phyloP scores from a whole-genome alignment of 2,888 invertebrate genomes.

The Hypsopygia costalis region DNA sequence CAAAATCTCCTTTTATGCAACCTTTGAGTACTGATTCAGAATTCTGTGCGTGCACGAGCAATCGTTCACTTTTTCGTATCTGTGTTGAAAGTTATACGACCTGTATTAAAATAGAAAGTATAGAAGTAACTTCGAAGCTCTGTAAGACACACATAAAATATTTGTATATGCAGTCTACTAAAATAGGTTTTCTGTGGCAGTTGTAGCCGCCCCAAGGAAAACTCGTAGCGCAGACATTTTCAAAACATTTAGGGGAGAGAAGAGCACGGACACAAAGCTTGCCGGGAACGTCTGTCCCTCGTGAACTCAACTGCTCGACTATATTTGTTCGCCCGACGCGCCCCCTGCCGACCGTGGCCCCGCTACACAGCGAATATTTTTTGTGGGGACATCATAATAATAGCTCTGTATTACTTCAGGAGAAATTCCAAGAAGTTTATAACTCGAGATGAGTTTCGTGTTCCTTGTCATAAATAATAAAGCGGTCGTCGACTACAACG shows the following conservation, averaged over 20 bases:
- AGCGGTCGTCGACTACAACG: conserved; percentile 78
- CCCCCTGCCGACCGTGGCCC: conserved; percentile 47
- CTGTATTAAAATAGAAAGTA: too few relatives aligned
- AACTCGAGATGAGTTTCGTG: conserved; percentile 81
- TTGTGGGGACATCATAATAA: conserved; percentile 80
- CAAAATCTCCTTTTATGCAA: conserved; percentile 25
- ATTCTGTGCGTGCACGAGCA: conserved; percentile 5
- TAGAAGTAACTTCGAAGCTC: too few relatives aligned
- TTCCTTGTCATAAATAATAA: conserved; percentile 81
- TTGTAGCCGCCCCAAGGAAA: background rate
- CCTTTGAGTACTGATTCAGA: conserved; percentile 8
- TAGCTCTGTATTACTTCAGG: conserved; percentile 80
- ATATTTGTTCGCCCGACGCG: conserved; percentile 31
- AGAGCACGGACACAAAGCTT: conserved; percentile 21
- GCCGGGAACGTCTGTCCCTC: conserved; percentile 34
- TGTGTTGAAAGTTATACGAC: background rate
- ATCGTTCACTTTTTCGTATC: background rate
- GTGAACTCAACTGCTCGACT: conserved; percentile 40
- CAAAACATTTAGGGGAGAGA: conserved; percentile 20
- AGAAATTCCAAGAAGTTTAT: conserved; percentile 81
- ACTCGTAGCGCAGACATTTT: conserved; percentile 13
- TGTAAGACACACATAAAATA: too few relatives aligned
- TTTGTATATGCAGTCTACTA: too few relatives aligned
- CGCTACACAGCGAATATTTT: conserved; percentile 67
- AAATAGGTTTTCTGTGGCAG: background rate